Evolutionary conservation across 2,113 vertebrate genomes (phyloP).

Genomic region (Burhinus bistriatus): DNA sequence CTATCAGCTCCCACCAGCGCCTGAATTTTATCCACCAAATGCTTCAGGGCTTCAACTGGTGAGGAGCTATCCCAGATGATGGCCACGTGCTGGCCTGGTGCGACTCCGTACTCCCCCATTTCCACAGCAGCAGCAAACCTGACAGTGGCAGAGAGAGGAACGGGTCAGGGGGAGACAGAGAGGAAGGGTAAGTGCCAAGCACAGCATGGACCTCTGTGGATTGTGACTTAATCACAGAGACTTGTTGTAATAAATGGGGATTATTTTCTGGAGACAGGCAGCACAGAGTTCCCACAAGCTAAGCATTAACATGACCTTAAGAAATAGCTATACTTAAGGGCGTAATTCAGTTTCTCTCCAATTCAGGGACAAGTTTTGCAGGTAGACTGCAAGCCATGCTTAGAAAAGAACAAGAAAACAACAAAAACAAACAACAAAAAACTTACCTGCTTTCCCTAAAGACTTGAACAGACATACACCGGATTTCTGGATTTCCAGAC

Average conservation of each 20-base stretch:
- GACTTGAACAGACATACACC: neutral
- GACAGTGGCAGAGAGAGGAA: neutral
- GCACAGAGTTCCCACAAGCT: neutral
- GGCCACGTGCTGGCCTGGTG: constrained; percentile 79
- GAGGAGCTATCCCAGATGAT: constrained; percentile 84
- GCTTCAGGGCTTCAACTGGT: constrained; percentile 63
- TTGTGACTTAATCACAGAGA: neutral
- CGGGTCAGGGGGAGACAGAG: rapidly evolving
- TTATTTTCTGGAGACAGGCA: neutral
- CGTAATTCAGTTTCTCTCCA: neutral
- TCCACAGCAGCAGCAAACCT: neutral
- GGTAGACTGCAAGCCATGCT: neutral
- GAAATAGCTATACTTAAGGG: neutral
- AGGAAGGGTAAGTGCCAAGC: neutral
- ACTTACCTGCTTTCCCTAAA: neutral
- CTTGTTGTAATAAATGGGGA: neutral
- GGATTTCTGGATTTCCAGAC: neutral
- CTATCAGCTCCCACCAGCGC: constrained; percentile 70
- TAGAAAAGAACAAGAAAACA: neutral
- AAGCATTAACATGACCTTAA: rapidly evolving
- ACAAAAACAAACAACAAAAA: neutral
- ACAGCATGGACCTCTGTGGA: rapidly evolving
- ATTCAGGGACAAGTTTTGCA: neutral
- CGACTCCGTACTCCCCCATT: constrained; percentile 82
- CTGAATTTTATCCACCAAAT: constrained; percentile 74